phyloP scores from a whole-genome alignment of 1,140 invertebrate species.

The Zaprionus taronus region DNA sequence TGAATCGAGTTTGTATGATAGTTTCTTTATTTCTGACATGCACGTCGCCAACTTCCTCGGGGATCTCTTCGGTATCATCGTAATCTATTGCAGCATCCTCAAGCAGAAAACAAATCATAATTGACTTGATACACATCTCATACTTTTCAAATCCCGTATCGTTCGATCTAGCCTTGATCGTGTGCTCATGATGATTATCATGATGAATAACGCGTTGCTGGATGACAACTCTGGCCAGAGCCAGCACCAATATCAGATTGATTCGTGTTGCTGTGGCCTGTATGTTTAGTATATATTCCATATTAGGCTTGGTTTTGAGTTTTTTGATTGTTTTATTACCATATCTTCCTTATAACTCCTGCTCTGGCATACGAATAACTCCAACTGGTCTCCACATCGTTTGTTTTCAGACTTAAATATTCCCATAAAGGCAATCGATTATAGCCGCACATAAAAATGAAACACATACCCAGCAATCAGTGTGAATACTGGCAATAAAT shows the following conservation, averaged over 20 bases:
- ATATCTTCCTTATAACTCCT: not conserved
- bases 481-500: not conserved
- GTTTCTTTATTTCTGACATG: not conserved
- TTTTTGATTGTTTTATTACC: not conserved
- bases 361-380: not conserved
- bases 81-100: constrained; percentile 36
- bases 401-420: not conserved
- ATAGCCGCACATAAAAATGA: not conserved
- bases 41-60: not conserved
- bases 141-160: not conserved
- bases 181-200: not conserved
- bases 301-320: not conserved
- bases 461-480: not conserved
- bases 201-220: not conserved
- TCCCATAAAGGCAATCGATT: not conserved
- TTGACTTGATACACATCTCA: constrained; percentile 53
- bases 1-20: not conserved
- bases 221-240: not conserved
- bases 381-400: not conserved
- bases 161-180: not conserved
- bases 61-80: not conserved
- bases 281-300: not conserved
- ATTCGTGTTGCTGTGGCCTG: not conserved
- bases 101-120: constrained; percentile 34
- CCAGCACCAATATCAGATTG: not conserved